Evolutionary conservation across 2,888 invertebrate genomes (phyloP), one percentile per base, ranked within the genome.

Genomic region (Mythimna loreyi): DNA sequence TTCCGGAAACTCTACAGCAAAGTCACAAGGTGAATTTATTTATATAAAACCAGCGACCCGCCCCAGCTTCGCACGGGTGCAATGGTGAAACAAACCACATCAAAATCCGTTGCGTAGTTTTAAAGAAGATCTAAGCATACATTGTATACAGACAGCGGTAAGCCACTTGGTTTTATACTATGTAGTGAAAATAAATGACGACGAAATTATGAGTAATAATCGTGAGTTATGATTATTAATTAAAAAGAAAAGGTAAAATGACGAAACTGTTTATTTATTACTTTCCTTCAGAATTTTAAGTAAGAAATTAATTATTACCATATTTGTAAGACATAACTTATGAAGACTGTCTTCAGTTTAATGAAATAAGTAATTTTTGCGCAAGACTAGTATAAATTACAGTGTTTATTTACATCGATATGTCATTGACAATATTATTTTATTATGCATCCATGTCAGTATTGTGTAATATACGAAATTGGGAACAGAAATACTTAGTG

Each of bases 401-500:
- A 4, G 36, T 21, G 47, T 36, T 36, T 25, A 65, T 40, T 56
- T 64, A 49, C 19, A 45, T 64, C 28, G 57, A 66, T 47, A 43
- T 67, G 59, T 67, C 60, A 66, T 36, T 61, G 68, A 66, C 64
- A 30, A 65, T 50, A 36, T 36, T 36, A 58, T 58, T 75, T 36
- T 36, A 58, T 58, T 75, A 72, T 73, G 66, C 40, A 80, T 73
- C 8, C 19, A 72, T 53, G 63, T 63, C 64, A 49, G 25, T 76
- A 56, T 72, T 80, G 63, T 60, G 59, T 68, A 77, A 81, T 66
- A 5, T 55, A 61, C 60, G 40, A 76, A 73, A 70, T 77, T 68
- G 72, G 28, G 55, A 57, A 57, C 72, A 72, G 61, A 58, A 68
- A 71, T 68, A 68, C 61, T 82, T 84, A 79, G 77, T 81, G 72